Base-by-base conservation (phyloP, 53 echinoderm and acorn worm genomes). In the Holothuria scabra region DNA sequence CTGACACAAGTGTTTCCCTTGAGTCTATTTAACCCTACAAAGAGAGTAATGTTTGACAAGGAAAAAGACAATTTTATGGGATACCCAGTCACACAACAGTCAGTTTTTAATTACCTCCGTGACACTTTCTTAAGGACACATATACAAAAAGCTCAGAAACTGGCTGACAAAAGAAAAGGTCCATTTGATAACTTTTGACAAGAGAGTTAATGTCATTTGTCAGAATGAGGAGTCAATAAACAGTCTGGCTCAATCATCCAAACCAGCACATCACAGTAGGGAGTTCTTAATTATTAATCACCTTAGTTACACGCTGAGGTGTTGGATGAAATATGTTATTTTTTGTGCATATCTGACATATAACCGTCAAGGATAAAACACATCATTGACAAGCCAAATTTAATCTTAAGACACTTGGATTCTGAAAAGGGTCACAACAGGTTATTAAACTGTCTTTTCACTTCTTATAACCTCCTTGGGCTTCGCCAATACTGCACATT, bases 201-300 rank as follows among this genome's bases (percentile, higher is more conserved):
- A 49, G 46, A 72, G 46, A 72, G 34, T 21, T 46, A 49, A 72
- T 48, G 48, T 72, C 72, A 72, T 72, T 72, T 72, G 72, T 72
- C 72, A 72, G 28, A 48, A 72, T 72, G 44, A 72, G 10, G 72
- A 23, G 72, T 44, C 23, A 49, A 72, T 52, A 52, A 52, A 52
- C 52, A 52, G 16, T 52, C 52, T 52, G 5, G 8, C 14, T 52
- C 52, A 6, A 52, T 52, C 65, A 65, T 3, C 28, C 26, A 72
- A 48, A 72, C 24, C 25, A n/a, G 37, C 44, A 49, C 46, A 38
- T 25, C 72, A 72, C 46, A 19, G 25, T 25, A 48, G 69, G 69
- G 35, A 69, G 32, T 69, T 34, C 13, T 72, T 72, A 72, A 72
- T 72, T 72, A 72, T 72, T 72, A 72, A 46, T 72, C 72, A 72